Evolutionary conservation across 2,888 invertebrate genomes (phyloP).

Genomic region (Ceratothoa steindachneri): DNA sequence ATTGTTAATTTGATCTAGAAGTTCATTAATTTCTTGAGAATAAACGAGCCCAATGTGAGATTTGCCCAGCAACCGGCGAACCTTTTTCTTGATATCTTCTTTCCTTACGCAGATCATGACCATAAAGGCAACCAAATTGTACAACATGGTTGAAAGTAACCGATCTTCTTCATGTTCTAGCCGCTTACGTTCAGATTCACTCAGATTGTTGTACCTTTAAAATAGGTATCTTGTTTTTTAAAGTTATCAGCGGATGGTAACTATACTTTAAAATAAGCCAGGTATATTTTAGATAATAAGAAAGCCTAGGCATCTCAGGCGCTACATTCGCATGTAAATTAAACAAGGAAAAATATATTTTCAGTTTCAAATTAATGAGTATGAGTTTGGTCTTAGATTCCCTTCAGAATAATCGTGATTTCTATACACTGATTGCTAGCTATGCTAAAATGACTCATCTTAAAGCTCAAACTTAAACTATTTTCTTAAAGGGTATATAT

Average conservation of each 20-base stretch:
- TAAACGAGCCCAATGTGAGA: conserved; percentile 97
- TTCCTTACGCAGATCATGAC: conserved; percentile 85
- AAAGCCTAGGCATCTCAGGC: too few relatives aligned
- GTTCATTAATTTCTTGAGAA: conserved; percentile 93
- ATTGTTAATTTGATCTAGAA: conserved; percentile 89
- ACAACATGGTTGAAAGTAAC: conserved; percentile 86
- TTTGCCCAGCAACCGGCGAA: conserved; percentile 89
- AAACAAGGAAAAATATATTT: not conserved
- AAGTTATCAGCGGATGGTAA: too few relatives aligned
- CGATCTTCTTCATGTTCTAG: conserved; percentile 97
- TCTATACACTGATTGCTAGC: too few relatives aligned
- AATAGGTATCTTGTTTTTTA: too few relatives aligned
- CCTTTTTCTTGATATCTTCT: conserved; percentile 76
- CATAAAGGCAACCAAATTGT: conserved; percentile 92
- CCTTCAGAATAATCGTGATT: too few relatives aligned
- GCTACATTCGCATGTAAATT: not conserved
- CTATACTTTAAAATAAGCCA: too few relatives aligned
- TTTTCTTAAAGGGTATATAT: too few relatives aligned
- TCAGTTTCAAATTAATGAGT: too few relatives aligned
- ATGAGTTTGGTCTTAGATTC: too few relatives aligned
- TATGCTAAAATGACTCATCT: too few relatives aligned
- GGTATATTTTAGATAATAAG: too few relatives aligned
- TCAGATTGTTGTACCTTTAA: conserved; percentile 75
- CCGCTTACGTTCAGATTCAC: conserved; percentile 86
- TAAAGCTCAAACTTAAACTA: too few relatives aligned